Conservation (phyloP, 2,888 invertebrate genomes). For the Trissolcus brochymenae region DNA sequence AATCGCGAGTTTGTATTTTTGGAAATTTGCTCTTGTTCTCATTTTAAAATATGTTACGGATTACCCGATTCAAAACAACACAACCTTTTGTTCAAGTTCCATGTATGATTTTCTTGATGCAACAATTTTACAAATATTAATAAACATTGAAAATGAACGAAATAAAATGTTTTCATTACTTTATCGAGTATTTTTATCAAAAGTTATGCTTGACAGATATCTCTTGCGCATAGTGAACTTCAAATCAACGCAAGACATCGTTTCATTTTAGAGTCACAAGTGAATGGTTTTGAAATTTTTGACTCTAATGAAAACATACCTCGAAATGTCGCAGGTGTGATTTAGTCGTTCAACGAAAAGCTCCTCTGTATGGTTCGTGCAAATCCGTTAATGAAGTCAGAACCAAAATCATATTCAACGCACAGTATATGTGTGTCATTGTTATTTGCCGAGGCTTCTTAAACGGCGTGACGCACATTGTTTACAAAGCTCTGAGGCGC, state of each 20-base stretch:
- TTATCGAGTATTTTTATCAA: too few species aligned
- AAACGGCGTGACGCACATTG: background rate
- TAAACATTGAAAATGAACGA: too few species aligned
- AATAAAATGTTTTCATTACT: too few species aligned
- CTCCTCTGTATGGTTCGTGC: constrained; percentile 4
- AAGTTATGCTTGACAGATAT: background rate
- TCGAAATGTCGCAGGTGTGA: constrained; percentile 21
- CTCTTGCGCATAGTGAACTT: background rate
- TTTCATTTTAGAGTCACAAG: constrained; percentile 18
- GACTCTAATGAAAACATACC: constrained; percentile 11
- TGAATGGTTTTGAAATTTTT: constrained; percentile 25
- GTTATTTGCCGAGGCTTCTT: constrained; percentile 4
- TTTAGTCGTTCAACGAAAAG: constrained; percentile 13
- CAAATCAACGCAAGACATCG: constrained; percentile 16
- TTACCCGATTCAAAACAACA: too few species aligned
- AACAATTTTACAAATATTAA: too few species aligned
- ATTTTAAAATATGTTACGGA: too few species aligned
- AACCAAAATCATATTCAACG: constrained; percentile 14
- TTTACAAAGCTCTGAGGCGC: too few species aligned
- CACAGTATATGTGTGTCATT: constrained; percentile 5
- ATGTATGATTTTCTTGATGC: too few species aligned
- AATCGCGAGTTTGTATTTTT: too few species aligned
- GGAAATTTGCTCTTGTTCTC: too few species aligned
- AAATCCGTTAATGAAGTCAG: constrained; percentile 23
- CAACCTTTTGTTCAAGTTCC: too few species aligned